Conservation (phyloP, 2,113 vertebrate species). For the Sylvilagus bachmani region DNA sequence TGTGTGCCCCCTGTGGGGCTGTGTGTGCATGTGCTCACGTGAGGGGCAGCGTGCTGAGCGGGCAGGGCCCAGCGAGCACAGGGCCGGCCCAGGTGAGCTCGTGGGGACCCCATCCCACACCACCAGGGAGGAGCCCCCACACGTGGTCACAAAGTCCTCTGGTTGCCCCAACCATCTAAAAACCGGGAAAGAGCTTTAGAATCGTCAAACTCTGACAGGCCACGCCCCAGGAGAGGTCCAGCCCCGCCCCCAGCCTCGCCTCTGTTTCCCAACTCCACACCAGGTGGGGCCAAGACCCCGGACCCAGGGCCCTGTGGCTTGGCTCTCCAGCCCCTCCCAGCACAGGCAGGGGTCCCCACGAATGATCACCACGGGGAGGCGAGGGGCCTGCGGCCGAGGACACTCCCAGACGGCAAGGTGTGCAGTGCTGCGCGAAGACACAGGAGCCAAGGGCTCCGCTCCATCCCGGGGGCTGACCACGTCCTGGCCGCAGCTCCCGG, state of each 20-base stretch:
- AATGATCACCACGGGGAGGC: rapidly evolving
- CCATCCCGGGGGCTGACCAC: rapidly evolving
- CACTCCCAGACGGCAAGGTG: no score
- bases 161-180: neutral
- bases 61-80: neutral
- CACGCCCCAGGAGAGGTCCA: no score
- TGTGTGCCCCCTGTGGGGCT: neutral
- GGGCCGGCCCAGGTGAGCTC: neutral
- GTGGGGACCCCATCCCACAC: neutral
- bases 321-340: no score
- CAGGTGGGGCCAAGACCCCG: rapidly evolving
- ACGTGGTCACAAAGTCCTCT: neutral
- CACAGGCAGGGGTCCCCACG: neutral
- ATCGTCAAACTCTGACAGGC: neutral
- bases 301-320: no score
- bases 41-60: neutral
- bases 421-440: no score
- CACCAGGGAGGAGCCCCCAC: rapidly evolving
- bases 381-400: rapidly evolving
- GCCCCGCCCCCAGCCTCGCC: no score
- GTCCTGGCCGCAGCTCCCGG: rapidly evolving
- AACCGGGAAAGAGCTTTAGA: neutral
- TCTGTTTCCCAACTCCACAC: neutral
- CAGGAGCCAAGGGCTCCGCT: no score
- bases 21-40: rapidly evolving